Conservation (phyloP, 37 sponge, comb jelly and placozoan genomes). For the Dysidea cf. avara region DNA sequence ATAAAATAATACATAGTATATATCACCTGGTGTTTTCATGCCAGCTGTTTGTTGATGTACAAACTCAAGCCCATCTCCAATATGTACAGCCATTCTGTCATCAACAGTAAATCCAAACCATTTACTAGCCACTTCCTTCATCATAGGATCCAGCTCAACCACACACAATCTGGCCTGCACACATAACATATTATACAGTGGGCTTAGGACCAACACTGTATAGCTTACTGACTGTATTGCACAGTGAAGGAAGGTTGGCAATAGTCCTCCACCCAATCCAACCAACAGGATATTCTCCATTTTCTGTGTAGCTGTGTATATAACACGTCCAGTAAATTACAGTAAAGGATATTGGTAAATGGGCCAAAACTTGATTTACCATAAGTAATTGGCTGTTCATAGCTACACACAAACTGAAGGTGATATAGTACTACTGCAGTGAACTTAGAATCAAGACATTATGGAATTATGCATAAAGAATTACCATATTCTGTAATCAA, state of each 20-base stretch:
- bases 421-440: too few species aligned
- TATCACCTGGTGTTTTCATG: too few species aligned
- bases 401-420: too few species aligned
- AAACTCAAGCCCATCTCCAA: slow-evolving; percentile 73
- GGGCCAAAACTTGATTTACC: too few species aligned
- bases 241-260: slow-evolving; percentile 53
- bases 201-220: background rate
- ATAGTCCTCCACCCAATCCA: slow-evolving; percentile 86
- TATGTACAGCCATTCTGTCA: slow-evolving; percentile 24
- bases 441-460: too few species aligned
- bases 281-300: slow-evolving; percentile 37
- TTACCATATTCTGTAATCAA: too few species aligned
- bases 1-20: too few species aligned
- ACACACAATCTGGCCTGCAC: slow-evolving; percentile 60
- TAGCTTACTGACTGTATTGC: background rate
- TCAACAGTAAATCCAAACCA: slow-evolving; percentile 67
- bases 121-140: slow-evolving; percentile 68
- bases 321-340: background rate
- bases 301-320: background rate
- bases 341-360: background rate
- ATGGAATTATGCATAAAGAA: too few species aligned
- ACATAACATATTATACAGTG: background rate
- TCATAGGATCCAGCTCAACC: slow-evolving; percentile 65
- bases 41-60: slow-evolving; percentile 15
- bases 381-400: too few species aligned